A percentile compares a stretch with the other conserved stretches of the same genome.
phyloP scores from a whole-genome alignment of 1,140 invertebrate genomes.

The Papilio polyxenes region DNA sequence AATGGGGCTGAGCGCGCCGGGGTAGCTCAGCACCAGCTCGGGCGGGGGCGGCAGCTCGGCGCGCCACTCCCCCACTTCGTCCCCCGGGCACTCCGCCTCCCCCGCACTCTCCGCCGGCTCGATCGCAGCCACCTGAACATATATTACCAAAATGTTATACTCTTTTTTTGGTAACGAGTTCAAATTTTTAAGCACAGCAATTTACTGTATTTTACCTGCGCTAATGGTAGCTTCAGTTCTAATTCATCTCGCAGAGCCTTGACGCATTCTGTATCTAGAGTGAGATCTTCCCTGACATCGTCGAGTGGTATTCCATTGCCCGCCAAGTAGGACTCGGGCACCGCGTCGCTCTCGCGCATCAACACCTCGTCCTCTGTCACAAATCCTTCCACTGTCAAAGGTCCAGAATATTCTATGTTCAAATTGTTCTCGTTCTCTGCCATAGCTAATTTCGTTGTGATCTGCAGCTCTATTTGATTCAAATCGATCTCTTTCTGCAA shows the following conservation, averaged over 20 bases:
- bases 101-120: constrained; percentile 51
- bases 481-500: constrained; percentile 61
- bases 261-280: constrained; percentile 86
- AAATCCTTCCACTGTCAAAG: constrained; percentile 61
- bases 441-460: constrained; percentile 76
- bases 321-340: constrained; percentile 65
- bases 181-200: not conserved
- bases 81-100: constrained; percentile 47
- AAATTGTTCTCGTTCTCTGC: constrained; percentile 80
- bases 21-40: constrained; percentile 67
- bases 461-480: constrained; percentile 71
- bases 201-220: constrained; percentile 76
- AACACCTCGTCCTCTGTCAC: constrained; percentile 52
- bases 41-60: constrained; percentile 63
- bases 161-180: not conserved
- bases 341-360: constrained; percentile 51
- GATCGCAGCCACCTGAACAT: constrained; percentile 63
- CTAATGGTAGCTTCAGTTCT: constrained; percentile 85
- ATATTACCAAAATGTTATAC: not conserved
- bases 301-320: constrained; percentile 67
- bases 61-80: constrained; percentile 49
- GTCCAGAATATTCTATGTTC: constrained; percentile 77
- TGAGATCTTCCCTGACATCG: constrained; percentile 81
- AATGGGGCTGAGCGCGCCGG: constrained; percentile 72
- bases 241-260: constrained; percentile 86